phyloP scores from a whole-genome alignment of 2,797 vertebrate genomes.

The Mormyrus proboscirostris region DNA sequence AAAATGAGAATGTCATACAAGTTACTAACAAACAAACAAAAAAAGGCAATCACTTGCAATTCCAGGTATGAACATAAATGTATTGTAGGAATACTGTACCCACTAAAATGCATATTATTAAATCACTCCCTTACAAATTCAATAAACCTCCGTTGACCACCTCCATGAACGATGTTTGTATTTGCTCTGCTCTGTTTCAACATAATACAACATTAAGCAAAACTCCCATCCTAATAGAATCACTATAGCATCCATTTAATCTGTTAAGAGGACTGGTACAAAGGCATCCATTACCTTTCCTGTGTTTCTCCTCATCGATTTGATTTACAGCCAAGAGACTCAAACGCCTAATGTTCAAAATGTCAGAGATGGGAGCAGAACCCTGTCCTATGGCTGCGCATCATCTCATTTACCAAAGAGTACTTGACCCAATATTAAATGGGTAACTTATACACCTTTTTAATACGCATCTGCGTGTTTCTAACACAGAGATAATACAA shows the following conservation, averaged over 20 bases:
- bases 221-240: background rate
- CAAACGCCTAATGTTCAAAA: background rate
- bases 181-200: background rate
- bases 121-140: background rate
- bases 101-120: background rate
- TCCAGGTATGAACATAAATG: background rate
- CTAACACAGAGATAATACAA: background rate
- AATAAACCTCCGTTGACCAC: background rate
- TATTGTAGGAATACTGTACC: background rate
- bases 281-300: background rate
- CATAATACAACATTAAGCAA: background rate
- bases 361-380: background rate
- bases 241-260: background rate
- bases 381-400: background rate
- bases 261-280: background rate
- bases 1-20: background rate
- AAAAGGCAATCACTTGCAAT: background rate
- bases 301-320: background rate
- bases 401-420: background rate
- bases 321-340: background rate
- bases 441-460: background rate
- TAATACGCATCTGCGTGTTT: background rate
- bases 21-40: background rate
- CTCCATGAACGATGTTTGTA: background rate
- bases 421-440: background rate